phyloP scores from a whole-genome alignment of 1,140 invertebrate genomes.

The Papilio glaucus region DNA sequence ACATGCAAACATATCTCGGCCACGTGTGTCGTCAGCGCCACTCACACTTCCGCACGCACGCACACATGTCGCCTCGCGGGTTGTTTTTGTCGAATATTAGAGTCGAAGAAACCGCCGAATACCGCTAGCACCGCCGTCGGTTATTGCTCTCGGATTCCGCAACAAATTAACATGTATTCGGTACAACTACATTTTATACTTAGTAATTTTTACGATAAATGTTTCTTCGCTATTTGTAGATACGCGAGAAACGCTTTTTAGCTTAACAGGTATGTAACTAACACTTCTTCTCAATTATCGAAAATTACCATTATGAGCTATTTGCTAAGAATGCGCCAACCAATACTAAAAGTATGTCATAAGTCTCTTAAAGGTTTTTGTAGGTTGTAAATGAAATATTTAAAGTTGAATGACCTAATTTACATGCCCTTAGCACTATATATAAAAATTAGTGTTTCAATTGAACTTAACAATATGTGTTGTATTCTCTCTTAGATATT shows the following conservation, averaged over 20 bases:
- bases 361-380: not conserved
- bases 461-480: too few species aligned
- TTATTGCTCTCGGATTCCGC: slow-evolving; percentile 83
- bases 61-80: slow-evolving; percentile 54
- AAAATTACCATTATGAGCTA: slow-evolving; percentile 14
- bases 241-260: slow-evolving; percentile 49
- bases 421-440: not conserved
- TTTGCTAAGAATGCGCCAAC: not conserved
- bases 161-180: slow-evolving; percentile 83
- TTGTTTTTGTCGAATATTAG: slow-evolving; percentile 80
- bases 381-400: not conserved
- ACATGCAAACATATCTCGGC: slow-evolving; percentile 55
- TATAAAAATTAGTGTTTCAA: too few species aligned
- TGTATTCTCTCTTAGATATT: too few species aligned
- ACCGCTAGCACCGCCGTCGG: slow-evolving; percentile 78
- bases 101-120: slow-evolving; percentile 77
- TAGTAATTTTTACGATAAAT: slow-evolving; percentile 71
- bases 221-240: slow-evolving; percentile 53
- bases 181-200: slow-evolving; percentile 80
- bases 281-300: slow-evolving; percentile 29
- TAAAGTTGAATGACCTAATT: not conserved
- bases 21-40: slow-evolving; percentile 44
- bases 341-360: not conserved
- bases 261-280: slow-evolving; percentile 32
- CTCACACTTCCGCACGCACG: slow-evolving; percentile 46